Base-by-base conservation (phyloP, 2,888 invertebrate genomes). In the Brachyopa scutellaris region DNA sequence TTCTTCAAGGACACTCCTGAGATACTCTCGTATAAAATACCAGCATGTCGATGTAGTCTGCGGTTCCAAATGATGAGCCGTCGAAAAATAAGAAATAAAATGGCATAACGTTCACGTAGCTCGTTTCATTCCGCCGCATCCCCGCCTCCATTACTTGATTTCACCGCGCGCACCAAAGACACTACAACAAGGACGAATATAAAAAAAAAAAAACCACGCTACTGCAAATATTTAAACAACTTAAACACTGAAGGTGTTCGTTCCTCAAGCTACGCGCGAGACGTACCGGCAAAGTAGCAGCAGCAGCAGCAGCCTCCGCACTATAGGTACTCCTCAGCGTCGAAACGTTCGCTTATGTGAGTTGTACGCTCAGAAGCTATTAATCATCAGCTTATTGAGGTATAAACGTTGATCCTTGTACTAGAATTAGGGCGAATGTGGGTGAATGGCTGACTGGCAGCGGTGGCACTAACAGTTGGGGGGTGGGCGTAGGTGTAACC, bases 351-450 rank as follows among this genome's bases (percentile, higher is more conserved):
- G n/a, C 36, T 57, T 55, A 57, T 59, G 74, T 49, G 51, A 70
- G 64, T 31, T 74, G 55, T 49, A 79, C 79, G 78, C 72, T 84
- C 70, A 77, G 62, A 76, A 85, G 87, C 87, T 87, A 87, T 87
- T 88, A 88, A 87, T 88, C 87, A 87, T 87, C 86, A 87, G 88
- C 88, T 87, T 87, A 87, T 87, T 87, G 88, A 87, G 87, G 88
- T 88, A 87, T 87, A 88, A 88, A 87, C 86, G 86, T 87, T 84
- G 79, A 84, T 84, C 84, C 84, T 72, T 72, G 84, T 72, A 84
- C 76, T 80, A 84, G 74, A 74, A 74, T 74, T 66, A 74, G 66
- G 57, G 59, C 66, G 74, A 74, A 67, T 74, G 66, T 74, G 73
- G 73, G 55, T 64, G 73, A 73, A 64, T 64, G 73, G 64, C 66